Percentiles rank a stretch among this genome's conserved stretches.
These are phyloP conservation scores for Zenarchopterus dispar DNA, from an alignment of 2,797 vertebrate genomes.

Conservation along the genomic window DNA sequence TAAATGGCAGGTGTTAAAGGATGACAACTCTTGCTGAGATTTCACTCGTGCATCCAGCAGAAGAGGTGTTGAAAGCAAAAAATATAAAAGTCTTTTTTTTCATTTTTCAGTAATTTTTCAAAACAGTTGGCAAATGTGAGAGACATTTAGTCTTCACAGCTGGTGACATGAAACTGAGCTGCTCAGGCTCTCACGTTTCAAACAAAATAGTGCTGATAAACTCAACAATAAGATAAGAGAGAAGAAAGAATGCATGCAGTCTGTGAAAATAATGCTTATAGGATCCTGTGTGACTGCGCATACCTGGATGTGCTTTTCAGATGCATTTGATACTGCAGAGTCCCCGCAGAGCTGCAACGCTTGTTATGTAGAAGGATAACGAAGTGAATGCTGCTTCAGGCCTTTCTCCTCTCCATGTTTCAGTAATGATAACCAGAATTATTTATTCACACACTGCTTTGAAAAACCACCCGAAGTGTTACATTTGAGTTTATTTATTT, in stretches of 20 bases:
- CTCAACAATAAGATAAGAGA: constrained; percentile 22
- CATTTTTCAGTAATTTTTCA: constrained; percentile 42
- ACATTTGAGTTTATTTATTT: constrained; percentile 67
- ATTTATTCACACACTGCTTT: constrained; percentile 71
- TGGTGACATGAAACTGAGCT: constrained; percentile 42
- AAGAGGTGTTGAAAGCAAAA: constrained; percentile 47
- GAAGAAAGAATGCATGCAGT: constrained; percentile 24
- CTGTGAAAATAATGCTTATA: constrained; percentile 39
- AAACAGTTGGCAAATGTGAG: constrained; percentile 42
- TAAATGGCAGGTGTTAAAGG: constrained; percentile 48
- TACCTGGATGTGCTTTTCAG: constrained; percentile 28
- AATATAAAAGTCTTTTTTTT: constrained; percentile 43
- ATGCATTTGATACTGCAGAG: constrained; percentile 36
- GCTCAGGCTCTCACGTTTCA: constrained; percentile 25
- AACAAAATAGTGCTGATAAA: constrained; percentile 33
- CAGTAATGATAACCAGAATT: constrained; percentile 61
- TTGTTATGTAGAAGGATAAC: constrained; percentile 52
- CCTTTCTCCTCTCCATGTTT: constrained; percentile 51
- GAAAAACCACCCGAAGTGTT: constrained; percentile 61
- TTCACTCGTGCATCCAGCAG: constrained; percentile 37
- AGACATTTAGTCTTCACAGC: constrained; percentile 47
- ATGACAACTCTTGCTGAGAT: constrained; percentile 27
- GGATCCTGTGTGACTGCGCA: constrained; percentile 23
- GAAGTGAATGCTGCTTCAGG: constrained; percentile 61
- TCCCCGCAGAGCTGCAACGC: constrained; percentile 37